A percentile compares a stretch with the other conserved stretches of the same genome.
Conservation (phyloP, 2,797 vertebrate species). For the Cirrhinus mrigala region DNA sequence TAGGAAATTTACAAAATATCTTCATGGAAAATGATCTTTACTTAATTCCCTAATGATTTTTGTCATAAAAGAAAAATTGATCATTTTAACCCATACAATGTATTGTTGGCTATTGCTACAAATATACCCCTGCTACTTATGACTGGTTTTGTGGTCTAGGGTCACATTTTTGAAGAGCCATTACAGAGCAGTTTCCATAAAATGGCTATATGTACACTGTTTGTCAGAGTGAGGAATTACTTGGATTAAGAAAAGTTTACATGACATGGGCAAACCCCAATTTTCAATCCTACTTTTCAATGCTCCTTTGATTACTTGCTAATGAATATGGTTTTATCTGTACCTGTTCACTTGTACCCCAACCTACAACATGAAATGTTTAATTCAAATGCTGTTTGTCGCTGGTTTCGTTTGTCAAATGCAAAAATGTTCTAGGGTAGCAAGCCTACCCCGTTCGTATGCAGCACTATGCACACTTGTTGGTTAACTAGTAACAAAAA, state of each 20-base stretch:
- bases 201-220: neutral
- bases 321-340: neutral
- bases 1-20: too few relatives aligned
- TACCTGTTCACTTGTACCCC: neutral
- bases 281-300: neutral
- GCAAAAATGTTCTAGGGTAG: neutral
- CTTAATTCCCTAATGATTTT: too few relatives aligned
- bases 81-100: too few relatives aligned
- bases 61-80: too few relatives aligned
- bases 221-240: neutral
- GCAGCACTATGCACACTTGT: neutral
- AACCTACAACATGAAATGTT: neutral
- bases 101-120: too few relatives aligned
- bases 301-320: neutral
- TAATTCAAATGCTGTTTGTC: neutral
- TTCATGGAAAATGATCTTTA: too few relatives aligned
- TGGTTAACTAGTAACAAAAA: neutral
- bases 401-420: neutral
- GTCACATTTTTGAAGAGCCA: neutral
- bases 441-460: neutral
- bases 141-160: too few relatives aligned
- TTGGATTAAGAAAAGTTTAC: neutral
- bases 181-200: conserved; percentile 4
- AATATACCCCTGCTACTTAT: too few relatives aligned
- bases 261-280: neutral